Evolutionary conservation across 1,140 invertebrate species (phyloP).

Genomic region (Hylaeus volcanicus): DNA sequence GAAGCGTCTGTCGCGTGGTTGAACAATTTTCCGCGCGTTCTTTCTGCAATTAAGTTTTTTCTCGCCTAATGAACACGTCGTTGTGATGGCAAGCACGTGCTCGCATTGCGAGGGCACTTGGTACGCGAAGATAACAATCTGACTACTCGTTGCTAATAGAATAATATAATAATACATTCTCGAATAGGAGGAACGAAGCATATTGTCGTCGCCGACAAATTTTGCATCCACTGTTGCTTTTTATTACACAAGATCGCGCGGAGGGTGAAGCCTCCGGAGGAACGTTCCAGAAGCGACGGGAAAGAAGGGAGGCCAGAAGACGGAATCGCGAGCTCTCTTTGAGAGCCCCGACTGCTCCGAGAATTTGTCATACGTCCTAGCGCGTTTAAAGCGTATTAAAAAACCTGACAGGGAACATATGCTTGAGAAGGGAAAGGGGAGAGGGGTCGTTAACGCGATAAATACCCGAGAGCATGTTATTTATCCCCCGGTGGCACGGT

Average conservation of each 20-base stretch:
- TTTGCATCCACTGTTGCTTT: slow-evolving; percentile 15
- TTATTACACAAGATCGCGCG: slow-evolving; percentile 42
- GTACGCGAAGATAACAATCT: too few species aligned
- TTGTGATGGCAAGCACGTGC: slow-evolving; percentile 7
- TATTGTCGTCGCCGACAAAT: slow-evolving; percentile 63
- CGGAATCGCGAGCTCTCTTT: slow-evolving; percentile 11
- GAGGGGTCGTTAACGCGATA: slow-evolving; percentile 42
- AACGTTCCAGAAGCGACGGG: slow-evolving; percentile 8
- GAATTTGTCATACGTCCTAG: slow-evolving; percentile 19
- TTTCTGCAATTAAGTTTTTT: neutral
- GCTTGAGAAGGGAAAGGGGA: neutral
- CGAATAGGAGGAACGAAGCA: slow-evolving; percentile 39
- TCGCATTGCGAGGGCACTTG: too few species aligned
- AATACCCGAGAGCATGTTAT: slow-evolving; percentile 36
- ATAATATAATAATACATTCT: too few species aligned
- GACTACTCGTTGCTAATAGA: too few species aligned
- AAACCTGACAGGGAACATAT: slow-evolving; percentile 44
- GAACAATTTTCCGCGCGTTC: slow-evolving; percentile 23
- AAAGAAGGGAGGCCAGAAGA: neutral
- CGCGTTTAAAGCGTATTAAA: slow-evolving; percentile 56
- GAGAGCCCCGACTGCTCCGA: neutral
- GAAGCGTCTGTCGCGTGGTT: neutral
- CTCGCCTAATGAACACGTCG: slow-evolving; percentile 13
- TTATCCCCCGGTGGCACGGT: neutral
- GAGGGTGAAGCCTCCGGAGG: slow-evolving; percentile 15